Conservation (phyloP, 2,797 vertebrate genomes). For the Rallus crepitans region DNA sequence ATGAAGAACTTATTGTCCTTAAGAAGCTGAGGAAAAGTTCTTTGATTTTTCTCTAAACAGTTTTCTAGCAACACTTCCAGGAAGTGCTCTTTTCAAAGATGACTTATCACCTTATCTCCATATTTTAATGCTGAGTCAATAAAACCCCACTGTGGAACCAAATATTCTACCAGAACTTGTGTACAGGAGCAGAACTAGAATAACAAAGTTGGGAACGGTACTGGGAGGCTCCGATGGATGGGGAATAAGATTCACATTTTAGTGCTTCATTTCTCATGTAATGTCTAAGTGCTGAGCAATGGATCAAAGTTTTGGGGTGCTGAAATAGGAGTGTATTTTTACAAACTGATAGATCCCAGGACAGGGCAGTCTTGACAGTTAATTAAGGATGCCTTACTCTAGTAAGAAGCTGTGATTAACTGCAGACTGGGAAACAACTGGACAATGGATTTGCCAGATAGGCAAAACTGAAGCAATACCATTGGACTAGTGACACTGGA, state of each 20-base stretch:
- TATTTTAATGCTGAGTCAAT: background rate
- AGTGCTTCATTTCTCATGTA: background rate
- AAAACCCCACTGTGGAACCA: background rate
- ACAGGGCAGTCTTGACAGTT: background rate
- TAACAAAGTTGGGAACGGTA: background rate
- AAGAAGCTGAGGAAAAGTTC: background rate
- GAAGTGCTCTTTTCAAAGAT: background rate
- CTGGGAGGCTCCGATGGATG: background rate
- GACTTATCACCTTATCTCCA: background rate
- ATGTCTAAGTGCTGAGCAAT: background rate
- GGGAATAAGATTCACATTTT: background rate
- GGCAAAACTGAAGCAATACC: background rate
- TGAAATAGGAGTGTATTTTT: background rate
- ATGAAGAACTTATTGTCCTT: background rate
- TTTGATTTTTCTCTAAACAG: background rate
- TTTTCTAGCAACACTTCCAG: background rate
- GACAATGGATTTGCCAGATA: background rate
- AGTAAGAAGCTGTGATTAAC: no score
- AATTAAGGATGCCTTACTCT: background rate
- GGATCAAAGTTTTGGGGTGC: background rate
- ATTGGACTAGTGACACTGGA: background rate
- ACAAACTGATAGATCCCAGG: background rate
- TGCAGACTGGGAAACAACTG: background rate
- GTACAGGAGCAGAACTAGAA: background rate
- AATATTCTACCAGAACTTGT: background rate